These are phyloP conservation scores for Paramormyrops hopkinsi DNA, from an alignment of 2,797 vertebrate genomes.

Conservation along the genomic window DNA sequence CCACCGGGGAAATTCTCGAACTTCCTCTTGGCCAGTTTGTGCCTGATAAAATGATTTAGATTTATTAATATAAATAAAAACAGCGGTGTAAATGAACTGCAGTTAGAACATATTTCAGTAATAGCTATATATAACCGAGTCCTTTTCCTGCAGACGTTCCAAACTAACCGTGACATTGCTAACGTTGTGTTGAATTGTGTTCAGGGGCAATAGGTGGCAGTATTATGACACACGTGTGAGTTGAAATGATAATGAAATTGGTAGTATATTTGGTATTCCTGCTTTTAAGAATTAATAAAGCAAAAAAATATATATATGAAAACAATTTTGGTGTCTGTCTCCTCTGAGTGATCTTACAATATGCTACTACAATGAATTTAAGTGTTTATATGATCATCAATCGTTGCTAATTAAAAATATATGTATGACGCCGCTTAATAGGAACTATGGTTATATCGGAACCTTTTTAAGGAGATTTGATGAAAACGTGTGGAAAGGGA, in stretches of 20 bases:
- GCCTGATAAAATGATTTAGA: neutral
- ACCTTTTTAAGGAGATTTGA: neutral
- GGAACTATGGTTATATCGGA: neutral
- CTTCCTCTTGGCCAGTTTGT: neutral
- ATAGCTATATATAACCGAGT: neutral
- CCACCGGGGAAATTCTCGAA: neutral
- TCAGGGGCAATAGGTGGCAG: neutral
- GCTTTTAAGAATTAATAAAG: constrained; percentile 1
- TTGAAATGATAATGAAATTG: neutral
- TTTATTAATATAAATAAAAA: neutral
- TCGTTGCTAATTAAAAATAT: neutral
- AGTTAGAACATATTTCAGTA: neutral
- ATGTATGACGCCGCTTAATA: neutral
- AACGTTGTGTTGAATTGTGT: neutral
- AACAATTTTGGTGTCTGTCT: neutral
- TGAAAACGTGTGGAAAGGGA: neutral
- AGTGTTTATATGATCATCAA: neutral
- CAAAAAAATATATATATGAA: neutral
- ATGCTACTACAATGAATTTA: neutral
- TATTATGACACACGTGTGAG: neutral
- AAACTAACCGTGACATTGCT: neutral
- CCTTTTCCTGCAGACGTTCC: neutral
- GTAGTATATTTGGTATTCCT: neutral
- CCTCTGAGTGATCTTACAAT: neutral
- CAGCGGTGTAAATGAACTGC: neutral